phyloP scores from a whole-genome alignment of 2,797 vertebrate genomes.

The Centroberyx gerrardi region DNA sequence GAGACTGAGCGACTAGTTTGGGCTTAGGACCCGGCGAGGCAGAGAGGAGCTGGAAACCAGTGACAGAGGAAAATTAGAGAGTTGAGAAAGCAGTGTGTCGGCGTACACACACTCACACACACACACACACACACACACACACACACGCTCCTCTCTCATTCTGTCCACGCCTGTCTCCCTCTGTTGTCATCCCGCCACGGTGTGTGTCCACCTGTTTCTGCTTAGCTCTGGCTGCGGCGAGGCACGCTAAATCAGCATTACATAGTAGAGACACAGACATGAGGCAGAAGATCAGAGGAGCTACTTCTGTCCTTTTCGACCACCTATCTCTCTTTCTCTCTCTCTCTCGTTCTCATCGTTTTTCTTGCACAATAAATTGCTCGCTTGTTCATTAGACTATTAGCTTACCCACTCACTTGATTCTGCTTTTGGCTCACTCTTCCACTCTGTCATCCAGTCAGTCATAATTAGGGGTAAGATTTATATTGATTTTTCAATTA shows the following conservation, averaged over 20 bases:
- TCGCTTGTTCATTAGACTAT: conserved; percentile 17
- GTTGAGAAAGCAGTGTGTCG: not conserved
- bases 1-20: conserved; percentile 45
- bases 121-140: conserved; percentile 11
- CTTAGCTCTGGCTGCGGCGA: conserved; percentile 66
- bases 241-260: conserved; percentile 71
- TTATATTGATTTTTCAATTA: conserved; percentile 58
- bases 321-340: conserved; percentile 12
- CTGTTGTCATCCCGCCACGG: conserved; percentile 50
- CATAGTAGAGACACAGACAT: conserved; percentile 63
- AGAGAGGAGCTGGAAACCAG: conserved; percentile 64
- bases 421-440: conserved; percentile 51
- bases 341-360: conserved; percentile 28
- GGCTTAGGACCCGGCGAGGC: conserved; percentile 12
- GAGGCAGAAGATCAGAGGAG: conserved; percentile 34
- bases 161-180: conserved; percentile 35
- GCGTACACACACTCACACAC: conserved; percentile 17
- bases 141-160: conserved; percentile 5
- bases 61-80: conserved; percentile 19
- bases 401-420: conserved; percentile 44
- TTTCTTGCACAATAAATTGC: conserved; percentile 42
- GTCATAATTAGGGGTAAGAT: conserved; percentile 21
- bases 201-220: conserved; percentile 78
- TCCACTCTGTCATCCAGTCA: conserved; percentile 46
- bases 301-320: conserved; percentile 36